Evolutionary conservation across 1,140 invertebrate genomes (phyloP).

Genomic region (Dolichoris vasculosae): DNA sequence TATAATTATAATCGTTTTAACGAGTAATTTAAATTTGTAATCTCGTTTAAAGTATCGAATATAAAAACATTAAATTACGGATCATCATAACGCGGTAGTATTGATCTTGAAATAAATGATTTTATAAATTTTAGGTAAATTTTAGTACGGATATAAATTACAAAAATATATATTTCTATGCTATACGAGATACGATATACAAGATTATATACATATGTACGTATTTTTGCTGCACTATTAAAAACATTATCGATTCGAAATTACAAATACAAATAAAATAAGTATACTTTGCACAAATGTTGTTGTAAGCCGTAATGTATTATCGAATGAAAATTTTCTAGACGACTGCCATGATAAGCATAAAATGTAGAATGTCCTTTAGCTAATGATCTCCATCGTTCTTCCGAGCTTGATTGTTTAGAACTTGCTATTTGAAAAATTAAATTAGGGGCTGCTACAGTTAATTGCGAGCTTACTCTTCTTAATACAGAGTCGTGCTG

Average conservation of each 20-base stretch:
- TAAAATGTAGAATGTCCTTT: slow-evolving; percentile 78
- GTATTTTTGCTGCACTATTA: neutral
- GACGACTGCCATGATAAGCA: slow-evolving; percentile 85
- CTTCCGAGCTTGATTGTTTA: slow-evolving; percentile 75
- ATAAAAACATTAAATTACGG: neutral
- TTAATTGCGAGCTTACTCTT: slow-evolving; percentile 72
- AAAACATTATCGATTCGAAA: neutral
- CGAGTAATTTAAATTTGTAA: too few species aligned
- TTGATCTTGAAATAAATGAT: neutral
- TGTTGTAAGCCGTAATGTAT: slow-evolving; percentile 85
- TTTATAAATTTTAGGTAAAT: too few species aligned
- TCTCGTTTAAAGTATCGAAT: neutral
- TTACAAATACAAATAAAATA: slow-evolving; percentile 16
- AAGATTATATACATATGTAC: too few species aligned
- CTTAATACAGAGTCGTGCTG: slow-evolving; percentile 76
- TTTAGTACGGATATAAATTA: too few species aligned
- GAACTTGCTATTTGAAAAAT: slow-evolving; percentile 79
- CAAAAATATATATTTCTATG: neutral
- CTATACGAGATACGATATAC: too few species aligned
- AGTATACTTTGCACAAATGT: slow-evolving; percentile 82
- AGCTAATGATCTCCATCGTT: slow-evolving; percentile 76
- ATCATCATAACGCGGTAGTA: neutral
- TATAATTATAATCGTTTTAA: neutral
- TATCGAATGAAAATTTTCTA: slow-evolving; percentile 89
- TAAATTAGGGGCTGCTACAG: slow-evolving; percentile 76